Evolutionary conservation across 2,888 invertebrate species (phyloP).

Genomic region (Antheraea assamensis): DNA sequence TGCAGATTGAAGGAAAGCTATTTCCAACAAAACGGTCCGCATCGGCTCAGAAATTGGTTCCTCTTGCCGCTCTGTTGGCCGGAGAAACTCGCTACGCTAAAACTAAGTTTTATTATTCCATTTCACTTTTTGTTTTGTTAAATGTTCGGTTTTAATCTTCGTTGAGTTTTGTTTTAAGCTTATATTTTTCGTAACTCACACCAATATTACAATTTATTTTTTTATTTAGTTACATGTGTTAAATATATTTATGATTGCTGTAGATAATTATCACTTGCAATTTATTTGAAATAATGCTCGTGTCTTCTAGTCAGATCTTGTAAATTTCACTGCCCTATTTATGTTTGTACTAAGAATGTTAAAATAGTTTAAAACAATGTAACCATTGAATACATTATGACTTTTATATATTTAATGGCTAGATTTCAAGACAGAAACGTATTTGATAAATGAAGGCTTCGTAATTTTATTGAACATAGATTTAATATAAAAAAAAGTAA

Average conservation of each 20-base stretch:
- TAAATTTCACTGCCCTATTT: neutral
- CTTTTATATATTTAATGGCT: neutral
- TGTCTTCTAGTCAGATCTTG: too few relatives aligned
- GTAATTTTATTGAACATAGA: too few relatives aligned
- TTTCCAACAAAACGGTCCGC: constrained; percentile 80
- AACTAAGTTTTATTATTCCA: constrained; percentile 78
- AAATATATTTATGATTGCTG: neutral
- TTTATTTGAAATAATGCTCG: neutral
- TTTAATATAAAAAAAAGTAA: too few relatives aligned
- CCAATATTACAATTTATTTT: neutral
- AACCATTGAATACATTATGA: neutral
- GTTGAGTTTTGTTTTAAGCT: constrained; percentile 37
- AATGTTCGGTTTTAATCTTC: constrained; percentile 69
- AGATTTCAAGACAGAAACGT: neutral
- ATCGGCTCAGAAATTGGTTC: constrained; percentile 81
- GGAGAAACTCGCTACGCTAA: constrained; percentile 73
- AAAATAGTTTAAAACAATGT: neutral
- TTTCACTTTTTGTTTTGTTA: constrained; percentile 63
- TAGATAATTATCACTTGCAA: neutral
- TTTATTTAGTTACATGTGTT: neutral
- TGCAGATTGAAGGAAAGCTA: constrained; percentile 82
- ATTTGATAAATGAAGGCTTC: neutral
- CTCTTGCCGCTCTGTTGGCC: constrained; percentile 72
- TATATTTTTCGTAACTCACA: neutral
- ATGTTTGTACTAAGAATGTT: neutral